Conservation (phyloP, 2,888 invertebrate genomes). For the Hemithea aestivaria region DNA sequence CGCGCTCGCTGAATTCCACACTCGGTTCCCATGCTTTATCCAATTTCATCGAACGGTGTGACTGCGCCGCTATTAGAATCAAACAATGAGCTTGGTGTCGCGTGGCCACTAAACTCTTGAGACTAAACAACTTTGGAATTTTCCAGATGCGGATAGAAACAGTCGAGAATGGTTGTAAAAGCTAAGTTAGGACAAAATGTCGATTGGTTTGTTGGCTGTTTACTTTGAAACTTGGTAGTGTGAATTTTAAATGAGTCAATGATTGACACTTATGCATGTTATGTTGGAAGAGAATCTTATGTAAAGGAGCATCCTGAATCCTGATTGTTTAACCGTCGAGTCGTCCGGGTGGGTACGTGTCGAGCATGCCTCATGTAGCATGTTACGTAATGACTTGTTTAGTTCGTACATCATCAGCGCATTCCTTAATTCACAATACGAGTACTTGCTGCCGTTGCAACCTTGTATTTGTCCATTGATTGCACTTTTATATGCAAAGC, state of each 20-base stretch:
- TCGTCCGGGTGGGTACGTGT: slow-evolving; percentile 32
- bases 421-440: slow-evolving; percentile 56
- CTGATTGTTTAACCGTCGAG: slow-evolving; percentile 8
- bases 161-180: slow-evolving; percentile 22
- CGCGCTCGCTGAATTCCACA: slow-evolving; percentile 65
- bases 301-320: too few relatives aligned
- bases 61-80: slow-evolving; percentile 58
- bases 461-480: slow-evolving; percentile 6
- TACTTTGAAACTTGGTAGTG: slow-evolving; percentile 2
- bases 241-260: too few relatives aligned
- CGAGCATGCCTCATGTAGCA: slow-evolving; percentile 47
- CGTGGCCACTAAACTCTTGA: slow-evolving; percentile 53
- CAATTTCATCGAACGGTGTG: slow-evolving; percentile 70
- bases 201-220: slow-evolving; percentile 4
- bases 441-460: slow-evolving; percentile 21
- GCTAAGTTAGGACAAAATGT: slow-evolving; percentile 7
- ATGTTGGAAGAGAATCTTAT: too few relatives aligned
- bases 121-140: slow-evolving; percentile 56
- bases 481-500: background rate
- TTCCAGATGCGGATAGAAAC: slow-evolving; percentile 48
- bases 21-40: slow-evolving; percentile 75
- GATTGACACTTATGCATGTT: too few relatives aligned
- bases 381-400: slow-evolving; percentile 48
- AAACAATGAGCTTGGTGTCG: slow-evolving; percentile 69
- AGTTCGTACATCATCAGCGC: slow-evolving; percentile 37